These are phyloP conservation scores for Xenopus tropicalis DNA, from an alignment of 2,113 vertebrate species.

Conservation along the genomic window DNA sequence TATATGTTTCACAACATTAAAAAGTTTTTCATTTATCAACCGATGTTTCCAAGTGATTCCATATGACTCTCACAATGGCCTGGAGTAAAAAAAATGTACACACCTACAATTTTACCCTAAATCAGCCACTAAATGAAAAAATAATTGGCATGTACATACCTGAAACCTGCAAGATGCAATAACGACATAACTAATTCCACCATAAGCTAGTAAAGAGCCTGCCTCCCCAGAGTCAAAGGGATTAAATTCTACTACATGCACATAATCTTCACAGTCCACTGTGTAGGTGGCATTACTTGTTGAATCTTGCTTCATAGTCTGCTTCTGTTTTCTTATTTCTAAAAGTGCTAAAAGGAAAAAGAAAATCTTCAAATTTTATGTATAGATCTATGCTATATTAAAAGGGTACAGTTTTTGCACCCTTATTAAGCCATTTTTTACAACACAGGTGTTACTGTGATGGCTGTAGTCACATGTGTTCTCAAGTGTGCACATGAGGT, in stretches of 20 bases:
- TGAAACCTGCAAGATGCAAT: conserved; percentile 85
- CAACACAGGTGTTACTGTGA: too few species aligned
- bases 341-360: neutral
- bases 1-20: too few species aligned
- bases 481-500: too few species aligned
- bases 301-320: conserved; percentile 80
- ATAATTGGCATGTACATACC: conserved; percentile 60
- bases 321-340: neutral
- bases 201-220: conserved; percentile 85
- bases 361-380: neutral
- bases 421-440: too few species aligned
- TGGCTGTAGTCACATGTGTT: too few species aligned
- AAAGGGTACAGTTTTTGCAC: too few species aligned
- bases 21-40: too few species aligned
- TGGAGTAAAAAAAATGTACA: too few species aligned
- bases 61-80: too few species aligned
- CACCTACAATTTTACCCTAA: too few species aligned
- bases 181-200: conserved; percentile 85
- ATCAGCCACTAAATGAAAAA: neutral
- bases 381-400: too few species aligned
- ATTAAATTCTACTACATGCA: conserved; percentile 92
- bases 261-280: conserved; percentile 86
- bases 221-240: conserved; percentile 80
- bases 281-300: conserved; percentile 73
- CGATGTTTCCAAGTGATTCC: too few species aligned